These are phyloP conservation scores for Engystomops pustulosus DNA, from an alignment of 2,113 vertebrate genomes.

Conservation along the genomic window DNA sequence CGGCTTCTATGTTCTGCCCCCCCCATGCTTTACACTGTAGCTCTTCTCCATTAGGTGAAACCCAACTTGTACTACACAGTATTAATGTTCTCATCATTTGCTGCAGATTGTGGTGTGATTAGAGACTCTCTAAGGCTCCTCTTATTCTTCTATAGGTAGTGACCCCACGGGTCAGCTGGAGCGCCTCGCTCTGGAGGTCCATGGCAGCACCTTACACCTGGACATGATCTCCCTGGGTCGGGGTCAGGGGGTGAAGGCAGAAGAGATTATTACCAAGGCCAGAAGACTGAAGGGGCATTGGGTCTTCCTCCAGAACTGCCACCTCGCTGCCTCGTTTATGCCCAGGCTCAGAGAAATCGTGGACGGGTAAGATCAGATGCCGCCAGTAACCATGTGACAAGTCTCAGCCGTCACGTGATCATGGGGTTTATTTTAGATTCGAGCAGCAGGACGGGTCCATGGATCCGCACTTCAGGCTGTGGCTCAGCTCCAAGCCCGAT, in stretches of 20 bases:
- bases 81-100: no score
- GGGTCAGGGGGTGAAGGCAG: constrained; percentile 65
- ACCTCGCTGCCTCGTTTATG: constrained; percentile 69
- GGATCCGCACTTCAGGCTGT: constrained; percentile 68
- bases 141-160: constrained; percentile 57
- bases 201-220: constrained; percentile 61
- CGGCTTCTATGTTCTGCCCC: no score
- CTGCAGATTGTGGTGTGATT: no score
- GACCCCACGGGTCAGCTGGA: constrained; percentile 63
- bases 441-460: constrained; percentile 19
- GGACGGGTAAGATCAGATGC: constrained; percentile 64
- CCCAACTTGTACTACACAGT: no score
- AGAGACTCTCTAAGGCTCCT: no score
- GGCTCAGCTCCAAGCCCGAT: constrained; percentile 68
- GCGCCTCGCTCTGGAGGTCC: constrained; percentile 68
- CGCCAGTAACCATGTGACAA: background rate
- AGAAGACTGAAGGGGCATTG: constrained; percentile 59
- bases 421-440: constrained; percentile 60
- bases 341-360: constrained; percentile 65
- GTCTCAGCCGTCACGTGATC: background rate
- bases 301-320: constrained; percentile 74
- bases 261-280: constrained; percentile 65
- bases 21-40: no score
- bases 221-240: constrained; percentile 69
- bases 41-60: no score